These are phyloP conservation scores for Chiloscyllium punctatum DNA, from an alignment of 2,797 vertebrate genomes.

Conservation along the genomic window DNA sequence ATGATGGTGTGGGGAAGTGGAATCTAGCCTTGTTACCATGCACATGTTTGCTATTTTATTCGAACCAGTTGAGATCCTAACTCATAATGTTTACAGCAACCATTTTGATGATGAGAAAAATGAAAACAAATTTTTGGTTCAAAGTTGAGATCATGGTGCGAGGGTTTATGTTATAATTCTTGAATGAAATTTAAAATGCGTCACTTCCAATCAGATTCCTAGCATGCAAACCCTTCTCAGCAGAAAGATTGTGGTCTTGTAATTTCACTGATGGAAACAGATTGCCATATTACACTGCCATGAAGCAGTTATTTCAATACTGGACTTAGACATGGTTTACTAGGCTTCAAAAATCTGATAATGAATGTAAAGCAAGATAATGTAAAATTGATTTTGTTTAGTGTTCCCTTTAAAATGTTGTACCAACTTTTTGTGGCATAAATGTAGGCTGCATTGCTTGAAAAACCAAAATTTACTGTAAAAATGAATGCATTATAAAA, in stretches of 20 bases:
- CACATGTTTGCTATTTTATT: neutral
- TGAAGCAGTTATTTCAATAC: neutral
- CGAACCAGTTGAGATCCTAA: neutral
- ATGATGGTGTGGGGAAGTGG: neutral
- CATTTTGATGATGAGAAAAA: neutral
- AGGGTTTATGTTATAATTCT: constrained; percentile 16
- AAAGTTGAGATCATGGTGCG: neutral
- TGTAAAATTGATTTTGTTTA: constrained; percentile 27
- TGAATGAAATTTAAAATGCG: neutral
- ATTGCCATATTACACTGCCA: neutral
- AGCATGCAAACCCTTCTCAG: neutral
- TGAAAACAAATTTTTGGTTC: neutral
- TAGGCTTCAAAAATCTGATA: neutral
- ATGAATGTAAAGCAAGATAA: constrained; percentile 28
- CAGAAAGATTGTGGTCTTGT: neutral
- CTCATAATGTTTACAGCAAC: neutral
- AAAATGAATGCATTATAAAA: neutral
- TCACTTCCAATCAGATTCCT: neutral
- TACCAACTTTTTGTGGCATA: constrained; percentile 1
- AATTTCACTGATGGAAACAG: neutral
- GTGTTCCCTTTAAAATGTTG: constrained; percentile 26
- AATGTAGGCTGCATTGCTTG: neutral
- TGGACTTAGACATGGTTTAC: neutral
- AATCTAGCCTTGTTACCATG: neutral
- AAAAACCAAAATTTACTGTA: neutral